These are phyloP conservation scores for Leptoteleia sp. DNA, from an alignment of 1,140 invertebrate species.

Conservation along the genomic window DNA sequence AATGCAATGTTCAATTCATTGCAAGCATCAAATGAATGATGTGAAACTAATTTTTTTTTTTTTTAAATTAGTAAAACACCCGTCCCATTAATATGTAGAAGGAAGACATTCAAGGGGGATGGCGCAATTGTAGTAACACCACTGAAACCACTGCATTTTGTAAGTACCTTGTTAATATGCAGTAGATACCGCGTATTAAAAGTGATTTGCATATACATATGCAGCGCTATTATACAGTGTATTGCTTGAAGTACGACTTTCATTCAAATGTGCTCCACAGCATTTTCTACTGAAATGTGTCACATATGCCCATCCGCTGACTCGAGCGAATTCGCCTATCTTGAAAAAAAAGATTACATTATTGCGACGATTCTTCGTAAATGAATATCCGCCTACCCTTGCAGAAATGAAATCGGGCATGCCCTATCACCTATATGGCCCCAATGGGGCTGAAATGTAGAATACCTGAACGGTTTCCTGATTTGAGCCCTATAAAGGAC, in stretches of 20 bases:
- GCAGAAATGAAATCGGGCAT: too few relatives aligned
- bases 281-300: slow-evolving; percentile 30
- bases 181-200: slow-evolving; percentile 54
- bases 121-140: slow-evolving; percentile 13
- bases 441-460: too few relatives aligned
- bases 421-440: too few relatives aligned
- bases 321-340: slow-evolving; percentile 8
- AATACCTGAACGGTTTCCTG: too few relatives aligned
- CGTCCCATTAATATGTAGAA: slow-evolving; percentile 7
- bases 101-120: slow-evolving; percentile 10
- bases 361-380: too few relatives aligned
- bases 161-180: slow-evolving; percentile 55
- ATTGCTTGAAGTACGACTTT: slow-evolving; percentile 36
- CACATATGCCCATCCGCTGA: slow-evolving; percentile 5
- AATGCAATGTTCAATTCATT: too few relatives aligned
- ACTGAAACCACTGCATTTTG: slow-evolving; percentile 24
- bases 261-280: slow-evolving; percentile 47
- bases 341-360: slow-evolving; percentile 4
- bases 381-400: too few relatives aligned
- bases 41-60: too few relatives aligned
- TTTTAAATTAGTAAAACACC: slow-evolving; percentile 9
- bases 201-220: slow-evolving; percentile 55
- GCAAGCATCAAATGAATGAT: too few relatives aligned
- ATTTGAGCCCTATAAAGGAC: too few relatives aligned
- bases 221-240: slow-evolving; percentile 8